A percentile compares a stretch with the other conserved stretches of the same genome.
Conservation (phyloP, 2,888 invertebrate genomes). For the Thysanoteuthis rhombus region DNA sequence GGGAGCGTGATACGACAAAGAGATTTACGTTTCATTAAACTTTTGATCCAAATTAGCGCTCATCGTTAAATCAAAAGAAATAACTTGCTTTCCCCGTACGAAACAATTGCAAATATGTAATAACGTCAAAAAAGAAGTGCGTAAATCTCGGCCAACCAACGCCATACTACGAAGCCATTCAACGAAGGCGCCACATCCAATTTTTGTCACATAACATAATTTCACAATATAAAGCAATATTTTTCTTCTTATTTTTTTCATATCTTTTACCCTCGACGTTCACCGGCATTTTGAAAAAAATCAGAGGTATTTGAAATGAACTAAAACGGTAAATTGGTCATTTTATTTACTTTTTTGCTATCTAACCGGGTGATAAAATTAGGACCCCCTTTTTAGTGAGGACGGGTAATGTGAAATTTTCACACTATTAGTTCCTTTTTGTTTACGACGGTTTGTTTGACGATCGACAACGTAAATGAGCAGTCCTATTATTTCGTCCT, state of each 20-base stretch:
- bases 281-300: not conserved
- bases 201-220: conserved; percentile 12
- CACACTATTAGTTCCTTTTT: not conserved
- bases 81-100: not conserved
- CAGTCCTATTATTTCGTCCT: not conserved
- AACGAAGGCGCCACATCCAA: not conserved
- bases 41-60: not conserved
- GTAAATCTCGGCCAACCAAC: not conserved
- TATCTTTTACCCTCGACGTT: not conserved
- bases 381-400: not conserved
- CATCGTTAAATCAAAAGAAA: not conserved
- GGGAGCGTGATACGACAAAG: not conserved
- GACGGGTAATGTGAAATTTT: too few species aligned
- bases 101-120: not conserved
- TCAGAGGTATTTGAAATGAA: not conserved
- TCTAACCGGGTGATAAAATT: not conserved
- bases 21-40: not conserved
- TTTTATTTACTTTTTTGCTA: not conserved
- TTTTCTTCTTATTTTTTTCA: not conserved
- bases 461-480: not conserved
- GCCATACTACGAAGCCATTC: not conserved
- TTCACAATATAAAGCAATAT: not conserved
- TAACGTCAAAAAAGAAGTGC: not conserved
- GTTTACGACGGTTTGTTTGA: not conserved
- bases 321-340: not conserved